Evolutionary conservation across 2,113 vertebrate genomes (phyloP).

Genomic region (Rhabdomys dilectus): DNA sequence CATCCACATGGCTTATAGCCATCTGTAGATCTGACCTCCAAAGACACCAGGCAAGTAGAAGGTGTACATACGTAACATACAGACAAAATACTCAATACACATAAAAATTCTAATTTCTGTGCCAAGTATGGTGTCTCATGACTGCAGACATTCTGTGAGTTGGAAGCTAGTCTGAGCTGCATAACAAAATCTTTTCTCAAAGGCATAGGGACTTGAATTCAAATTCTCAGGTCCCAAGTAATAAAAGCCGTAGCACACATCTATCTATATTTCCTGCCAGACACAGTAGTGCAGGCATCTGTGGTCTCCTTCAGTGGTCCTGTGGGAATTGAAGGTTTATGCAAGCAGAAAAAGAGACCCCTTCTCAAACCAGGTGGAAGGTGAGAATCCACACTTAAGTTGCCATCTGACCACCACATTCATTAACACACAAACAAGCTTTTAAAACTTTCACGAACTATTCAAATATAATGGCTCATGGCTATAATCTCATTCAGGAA

Average conservation of each 20-base stretch:
- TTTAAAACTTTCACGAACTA: background rate
- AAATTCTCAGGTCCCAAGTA: background rate
- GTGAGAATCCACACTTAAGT: background rate
- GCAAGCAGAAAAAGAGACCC: background rate
- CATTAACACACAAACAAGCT: background rate
- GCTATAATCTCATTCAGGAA: background rate
- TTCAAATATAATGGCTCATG: background rate
- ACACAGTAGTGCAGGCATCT: background rate
- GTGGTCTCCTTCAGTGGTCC: background rate
- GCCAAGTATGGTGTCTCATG: background rate
- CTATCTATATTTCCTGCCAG: background rate
- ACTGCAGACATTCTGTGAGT: background rate
- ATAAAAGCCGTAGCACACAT: background rate
- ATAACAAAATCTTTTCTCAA: background rate
- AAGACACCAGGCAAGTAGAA: background rate
- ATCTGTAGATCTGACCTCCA: background rate
- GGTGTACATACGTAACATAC: background rate
- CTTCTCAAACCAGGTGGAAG: background rate
- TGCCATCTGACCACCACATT: background rate
- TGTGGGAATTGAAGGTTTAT: background rate
- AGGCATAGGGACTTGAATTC: background rate
- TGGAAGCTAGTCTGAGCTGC: background rate
- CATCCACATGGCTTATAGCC: background rate
- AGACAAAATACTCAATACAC: background rate
- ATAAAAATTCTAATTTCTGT: background rate